A percentile compares a stretch with the other conserved stretches of the same genome.
Evolutionary conservation across 2,888 invertebrate species (phyloP).

Genomic region (Hirtodrosophila duncani): DNA sequence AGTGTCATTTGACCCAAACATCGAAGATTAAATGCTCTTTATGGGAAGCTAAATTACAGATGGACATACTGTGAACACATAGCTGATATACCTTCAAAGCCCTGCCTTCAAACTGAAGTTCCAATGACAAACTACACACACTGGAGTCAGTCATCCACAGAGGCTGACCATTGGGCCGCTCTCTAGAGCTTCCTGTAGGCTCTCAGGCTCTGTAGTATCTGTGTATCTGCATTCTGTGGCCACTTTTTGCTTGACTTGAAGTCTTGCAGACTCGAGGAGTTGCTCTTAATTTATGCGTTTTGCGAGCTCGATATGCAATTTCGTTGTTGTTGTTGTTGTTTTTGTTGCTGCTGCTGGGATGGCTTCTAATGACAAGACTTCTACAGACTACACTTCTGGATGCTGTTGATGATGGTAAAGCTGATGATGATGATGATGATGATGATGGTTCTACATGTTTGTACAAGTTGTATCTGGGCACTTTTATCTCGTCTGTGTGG

Average conservation of each 20-base stretch:
- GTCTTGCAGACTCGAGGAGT: slow-evolving; percentile 13
- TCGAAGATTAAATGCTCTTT: slow-evolving; percentile 32
- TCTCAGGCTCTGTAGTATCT: slow-evolving; percentile 34
- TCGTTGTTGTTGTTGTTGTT: slow-evolving; percentile 29
- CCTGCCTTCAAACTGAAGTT: no score
- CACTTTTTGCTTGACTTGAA: slow-evolving; percentile 37
- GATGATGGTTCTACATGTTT: slow-evolving; percentile 18
- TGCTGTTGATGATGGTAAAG: no score
- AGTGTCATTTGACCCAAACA: no score
- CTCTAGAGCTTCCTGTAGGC: slow-evolving; percentile 7
- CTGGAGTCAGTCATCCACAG: slow-evolving; percentile 6
- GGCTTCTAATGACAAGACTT: slow-evolving; percentile 56
- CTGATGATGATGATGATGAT: no score
- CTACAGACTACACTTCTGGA: no score
- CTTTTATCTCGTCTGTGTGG: slow-evolving; percentile 49
- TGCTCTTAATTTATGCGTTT: slow-evolving; percentile 65
- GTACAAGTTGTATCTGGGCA: slow-evolving; percentile 47
- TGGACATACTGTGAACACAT: no score
- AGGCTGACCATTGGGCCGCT: slow-evolving; percentile 26
- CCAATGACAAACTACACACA: no score
- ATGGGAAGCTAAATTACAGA: no score
- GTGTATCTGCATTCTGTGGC: slow-evolving; percentile 55
- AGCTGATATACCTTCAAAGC: no score
- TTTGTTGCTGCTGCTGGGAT: slow-evolving; percentile 12
- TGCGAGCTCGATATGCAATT: slow-evolving; percentile 62